A percentile compares a stretch with the other conserved stretches of the same genome.
Evolutionary conservation across 2,797 vertebrate genomes (phyloP).

Genomic region (Delichon dasypus): DNA sequence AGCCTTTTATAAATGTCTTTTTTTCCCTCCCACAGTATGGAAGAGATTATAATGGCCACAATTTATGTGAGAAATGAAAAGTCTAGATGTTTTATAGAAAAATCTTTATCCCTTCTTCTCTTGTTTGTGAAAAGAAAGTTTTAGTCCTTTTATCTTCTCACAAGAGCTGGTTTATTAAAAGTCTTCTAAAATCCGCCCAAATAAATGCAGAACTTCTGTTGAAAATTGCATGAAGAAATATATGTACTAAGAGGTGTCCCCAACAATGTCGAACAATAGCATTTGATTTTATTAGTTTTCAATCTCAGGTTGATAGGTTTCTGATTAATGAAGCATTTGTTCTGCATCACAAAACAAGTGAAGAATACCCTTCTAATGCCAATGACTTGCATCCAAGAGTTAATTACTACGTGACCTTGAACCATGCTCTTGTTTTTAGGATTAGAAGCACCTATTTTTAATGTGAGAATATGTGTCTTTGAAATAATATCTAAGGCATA

Average conservation of each 20-base stretch:
- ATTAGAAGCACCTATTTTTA: constrained; percentile 1
- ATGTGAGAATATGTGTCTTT: neutral
- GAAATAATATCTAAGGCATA: neutral
- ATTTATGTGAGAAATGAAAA: neutral
- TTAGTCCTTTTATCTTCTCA: neutral
- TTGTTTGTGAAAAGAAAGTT: neutral
- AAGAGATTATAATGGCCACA: neutral
- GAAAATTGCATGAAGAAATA: neutral
- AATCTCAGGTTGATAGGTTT: constrained; percentile 39
- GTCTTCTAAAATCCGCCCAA: neutral
- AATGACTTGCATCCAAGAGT: constrained; percentile 60
- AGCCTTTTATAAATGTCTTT: neutral
- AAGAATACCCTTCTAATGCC: constrained; percentile 60
- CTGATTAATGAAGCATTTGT: constrained; percentile 72
- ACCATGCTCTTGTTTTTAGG: constrained; percentile 7
- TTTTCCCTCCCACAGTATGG: neutral
- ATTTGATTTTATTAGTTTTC: constrained; percentile 55
- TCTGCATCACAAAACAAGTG: constrained; percentile 67
- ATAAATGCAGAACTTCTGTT: neutral
- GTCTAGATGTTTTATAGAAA: neutral
- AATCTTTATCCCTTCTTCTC: neutral
- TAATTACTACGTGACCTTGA: constrained; percentile 64
- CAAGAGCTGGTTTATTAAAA: neutral
- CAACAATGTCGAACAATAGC: constrained; percentile 18
- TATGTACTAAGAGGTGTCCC: neutral